Percentiles rank a stretch among this genome's conserved stretches.
Conservation (phyloP, 2,888 invertebrate genomes). For the Cyrtodaria siliqua region DNA sequence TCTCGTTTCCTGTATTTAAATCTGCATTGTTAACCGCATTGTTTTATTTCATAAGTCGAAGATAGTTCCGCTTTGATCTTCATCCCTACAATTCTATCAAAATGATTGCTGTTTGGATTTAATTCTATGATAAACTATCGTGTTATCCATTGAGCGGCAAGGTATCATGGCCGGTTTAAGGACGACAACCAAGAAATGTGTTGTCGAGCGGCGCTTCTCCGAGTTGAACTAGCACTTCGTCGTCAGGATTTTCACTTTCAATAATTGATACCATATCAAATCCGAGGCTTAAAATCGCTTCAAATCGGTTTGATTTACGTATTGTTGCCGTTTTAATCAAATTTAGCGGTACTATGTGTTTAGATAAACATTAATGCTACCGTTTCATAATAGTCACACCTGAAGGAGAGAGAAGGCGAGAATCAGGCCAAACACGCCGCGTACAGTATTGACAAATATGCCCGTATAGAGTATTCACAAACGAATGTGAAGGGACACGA, state of each 20-base stretch:
- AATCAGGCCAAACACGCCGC: no score
- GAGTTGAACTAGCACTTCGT: neutral
- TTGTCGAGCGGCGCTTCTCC: neutral
- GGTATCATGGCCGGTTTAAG: slow-evolving; percentile 22
- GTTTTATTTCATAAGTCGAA: slow-evolving; percentile 15
- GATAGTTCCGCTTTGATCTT: slow-evolving; percentile 40
- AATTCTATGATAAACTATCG: slow-evolving; percentile 35
- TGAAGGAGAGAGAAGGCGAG: neutral
- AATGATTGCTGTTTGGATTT: slow-evolving; percentile 26
- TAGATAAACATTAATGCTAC: slow-evolving; percentile 36
- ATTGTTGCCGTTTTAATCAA: slow-evolving; percentile 23
- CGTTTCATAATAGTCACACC: slow-evolving; percentile 23
- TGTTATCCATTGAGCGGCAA: slow-evolving; percentile 22
- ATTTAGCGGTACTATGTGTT: slow-evolving; percentile 19
- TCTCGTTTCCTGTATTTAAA: neutral
- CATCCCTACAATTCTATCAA: slow-evolving; percentile 25
- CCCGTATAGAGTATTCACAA: no score
- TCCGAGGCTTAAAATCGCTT: slow-evolving; percentile 19
- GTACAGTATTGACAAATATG: no score
- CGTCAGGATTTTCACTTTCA: slow-evolving; percentile 12
- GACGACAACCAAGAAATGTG: neutral
- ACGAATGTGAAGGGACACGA: no score
- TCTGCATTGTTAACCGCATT: neutral
- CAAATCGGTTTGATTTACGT: slow-evolving; percentile 43
- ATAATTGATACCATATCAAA: slow-evolving; percentile 24